Percentiles rank a stretch among this genome's conserved stretches.
Evolutionary conservation across 2,888 invertebrate genomes (phyloP).

Genomic region (Sinodicranocentrus sp.): DNA sequence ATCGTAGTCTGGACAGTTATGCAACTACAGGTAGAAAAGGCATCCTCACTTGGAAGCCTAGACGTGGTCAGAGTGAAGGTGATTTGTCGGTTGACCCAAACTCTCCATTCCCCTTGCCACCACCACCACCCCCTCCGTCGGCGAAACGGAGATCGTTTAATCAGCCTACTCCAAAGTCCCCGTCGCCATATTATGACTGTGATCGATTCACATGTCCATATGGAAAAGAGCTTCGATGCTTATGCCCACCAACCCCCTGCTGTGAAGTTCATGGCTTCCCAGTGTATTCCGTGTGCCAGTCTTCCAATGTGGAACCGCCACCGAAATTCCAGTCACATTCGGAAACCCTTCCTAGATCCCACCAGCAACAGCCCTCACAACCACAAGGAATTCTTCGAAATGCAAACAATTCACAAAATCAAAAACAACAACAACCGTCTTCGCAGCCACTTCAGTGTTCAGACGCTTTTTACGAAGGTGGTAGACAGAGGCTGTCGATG

Average conservation of each 20-base stretch:
- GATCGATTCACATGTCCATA: slow-evolving; percentile 71
- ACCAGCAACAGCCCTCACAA: slow-evolving; percentile 51
- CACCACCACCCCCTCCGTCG: slow-evolving; percentile 73
- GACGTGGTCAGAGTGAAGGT: slow-evolving; percentile 75
- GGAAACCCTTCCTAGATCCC: slow-evolving; percentile 47
- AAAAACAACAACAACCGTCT: slow-evolving; percentile 34
- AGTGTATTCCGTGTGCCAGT: slow-evolving; percentile 30
- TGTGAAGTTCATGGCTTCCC: slow-evolving; percentile 69
- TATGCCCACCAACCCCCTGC: slow-evolving; percentile 72
- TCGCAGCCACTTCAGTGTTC: slow-evolving; percentile 50
- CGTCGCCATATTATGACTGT: slow-evolving; percentile 72
- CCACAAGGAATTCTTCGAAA: slow-evolving; percentile 73
- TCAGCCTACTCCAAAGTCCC: slow-evolving; percentile 53
- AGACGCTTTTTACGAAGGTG: slow-evolving; percentile 44
- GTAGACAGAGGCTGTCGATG: slow-evolving; percentile 73
- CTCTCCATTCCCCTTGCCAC: slow-evolving; percentile 67
- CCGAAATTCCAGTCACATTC: slow-evolving; percentile 62
- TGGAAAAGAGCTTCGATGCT: slow-evolving; percentile 71
- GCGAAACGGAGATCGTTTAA: slow-evolving; percentile 66
- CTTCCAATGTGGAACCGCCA: slow-evolving; percentile 27
- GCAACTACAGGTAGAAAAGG: slow-evolving; percentile 67
- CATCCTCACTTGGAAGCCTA: slow-evolving; percentile 71
- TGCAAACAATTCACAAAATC: slow-evolving; percentile 58
- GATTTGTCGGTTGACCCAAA: slow-evolving; percentile 68
- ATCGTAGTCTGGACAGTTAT: slow-evolving; percentile 74